A percentile compares a stretch with the other conserved stretches of the same genome.
Evolutionary conservation across 2,797 vertebrate genomes (phyloP).

Genomic region (Ptychobarbus kaznakovi): DNA sequence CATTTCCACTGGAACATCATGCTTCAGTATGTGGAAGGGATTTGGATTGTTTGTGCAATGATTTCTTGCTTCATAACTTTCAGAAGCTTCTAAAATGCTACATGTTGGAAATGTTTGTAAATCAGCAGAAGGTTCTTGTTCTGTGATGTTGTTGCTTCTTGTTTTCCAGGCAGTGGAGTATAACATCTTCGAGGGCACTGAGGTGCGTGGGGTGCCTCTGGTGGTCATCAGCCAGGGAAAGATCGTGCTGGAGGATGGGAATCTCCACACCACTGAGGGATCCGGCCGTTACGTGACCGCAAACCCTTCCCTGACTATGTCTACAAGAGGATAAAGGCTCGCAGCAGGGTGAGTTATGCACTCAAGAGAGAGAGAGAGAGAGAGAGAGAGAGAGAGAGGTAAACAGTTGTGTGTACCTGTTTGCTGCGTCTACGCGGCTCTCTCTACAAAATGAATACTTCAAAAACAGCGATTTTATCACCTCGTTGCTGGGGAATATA

Average conservation of each 20-base stretch:
- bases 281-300: constrained; percentile 89
- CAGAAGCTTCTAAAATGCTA: not conserved
- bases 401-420: too few relatives aligned
- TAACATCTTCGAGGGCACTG: constrained; percentile 96
- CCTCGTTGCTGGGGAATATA: too few relatives aligned
- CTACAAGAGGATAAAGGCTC: constrained; percentile 98
- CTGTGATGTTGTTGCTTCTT: not conserved
- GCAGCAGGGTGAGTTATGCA: constrained; percentile 87
- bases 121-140: not conserved
- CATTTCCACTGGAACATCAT: not conserved
- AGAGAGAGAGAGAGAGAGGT: too few relatives aligned
- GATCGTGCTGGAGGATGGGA: constrained; percentile 94
- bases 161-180: constrained; percentile 88
- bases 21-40: not conserved
- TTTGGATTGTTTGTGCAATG: not conserved
- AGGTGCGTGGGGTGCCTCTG: constrained; percentile 91
- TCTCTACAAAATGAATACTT: too few relatives aligned
- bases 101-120: not conserved
- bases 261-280: constrained; percentile 89
- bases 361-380: too few relatives aligned
- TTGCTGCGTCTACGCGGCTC: too few relatives aligned
- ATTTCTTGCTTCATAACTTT: not conserved
- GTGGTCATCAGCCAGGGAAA: constrained; percentile 99
- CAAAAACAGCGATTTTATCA: too few relatives aligned
- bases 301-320: constrained; percentile 97